Percentiles rank a stretch among this genome's conserved stretches.
Conservation (phyloP, 2,888 invertebrate genomes). For the Pediacus dermestoides region DNA sequence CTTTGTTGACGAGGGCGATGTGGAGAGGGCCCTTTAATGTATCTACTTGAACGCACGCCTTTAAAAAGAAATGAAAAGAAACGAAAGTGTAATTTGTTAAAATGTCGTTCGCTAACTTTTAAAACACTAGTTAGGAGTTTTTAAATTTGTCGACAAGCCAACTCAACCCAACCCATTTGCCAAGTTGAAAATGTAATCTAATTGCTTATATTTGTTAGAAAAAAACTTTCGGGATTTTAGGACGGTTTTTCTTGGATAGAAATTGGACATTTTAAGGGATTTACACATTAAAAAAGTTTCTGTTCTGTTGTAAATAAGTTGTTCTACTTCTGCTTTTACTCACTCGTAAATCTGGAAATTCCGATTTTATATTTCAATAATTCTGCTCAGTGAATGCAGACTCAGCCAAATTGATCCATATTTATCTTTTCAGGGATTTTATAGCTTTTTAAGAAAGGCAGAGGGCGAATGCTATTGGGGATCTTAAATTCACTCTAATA, state of each 20-base stretch:
- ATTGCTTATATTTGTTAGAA: constrained; percentile 37
- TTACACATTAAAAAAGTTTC: constrained; percentile 7
- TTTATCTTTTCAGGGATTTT: constrained; percentile 28
- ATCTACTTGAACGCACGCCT: constrained; percentile 42
- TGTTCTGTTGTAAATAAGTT: background rate
- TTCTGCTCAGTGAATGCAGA: too few relatives aligned
- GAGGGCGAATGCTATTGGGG: constrained; percentile 24
- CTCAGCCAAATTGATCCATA: constrained; percentile 23
- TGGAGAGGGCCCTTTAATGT: constrained; percentile 34
- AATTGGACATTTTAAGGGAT: too few relatives aligned
- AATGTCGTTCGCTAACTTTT: constrained; percentile 50
- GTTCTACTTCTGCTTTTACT: constrained; percentile 17
- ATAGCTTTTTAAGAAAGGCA: constrained; percentile 22
- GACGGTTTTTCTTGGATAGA: too few relatives aligned
- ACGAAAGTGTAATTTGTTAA: constrained; percentile 51
- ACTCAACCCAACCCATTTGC: constrained; percentile 33
- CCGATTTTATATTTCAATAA: too few relatives aligned
- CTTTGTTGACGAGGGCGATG: constrained; percentile 32
- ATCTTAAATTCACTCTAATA: constrained; percentile 25
- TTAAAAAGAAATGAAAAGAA: constrained; percentile 46
- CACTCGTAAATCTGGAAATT: too few relatives aligned
- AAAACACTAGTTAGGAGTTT: constrained; percentile 51
- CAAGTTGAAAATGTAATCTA: constrained; percentile 39
- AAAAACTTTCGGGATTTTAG: constrained; percentile 28
- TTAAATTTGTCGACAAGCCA: constrained; percentile 47